A percentile compares a stretch with the other conserved stretches of the same genome.
Conservation (phyloP, 2,797 vertebrate species). For the Trichosurus vulpecula region DNA sequence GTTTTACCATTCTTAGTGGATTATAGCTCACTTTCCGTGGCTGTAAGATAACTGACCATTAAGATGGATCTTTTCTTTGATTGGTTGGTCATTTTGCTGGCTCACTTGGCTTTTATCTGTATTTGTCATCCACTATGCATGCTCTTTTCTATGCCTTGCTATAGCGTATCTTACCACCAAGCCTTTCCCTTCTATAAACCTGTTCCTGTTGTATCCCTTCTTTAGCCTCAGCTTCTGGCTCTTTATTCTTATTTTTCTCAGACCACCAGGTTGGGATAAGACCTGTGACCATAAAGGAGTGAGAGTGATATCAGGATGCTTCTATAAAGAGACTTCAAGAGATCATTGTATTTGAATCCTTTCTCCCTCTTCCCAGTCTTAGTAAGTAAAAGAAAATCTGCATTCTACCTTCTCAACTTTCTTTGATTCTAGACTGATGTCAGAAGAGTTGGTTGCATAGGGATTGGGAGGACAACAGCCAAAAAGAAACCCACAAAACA, state of each 20-base stretch:
- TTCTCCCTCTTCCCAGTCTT: not conserved
- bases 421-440: not conserved
- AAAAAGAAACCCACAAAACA: too few species aligned
- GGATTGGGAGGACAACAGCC: not conserved
- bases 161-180: not conserved
- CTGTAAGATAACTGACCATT: not conserved
- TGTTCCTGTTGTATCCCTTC: not conserved
- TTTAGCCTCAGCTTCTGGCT: not conserved
- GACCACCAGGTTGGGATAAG: not conserved
- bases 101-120: not conserved
- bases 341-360: not conserved
- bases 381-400: not conserved
- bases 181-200: not conserved
- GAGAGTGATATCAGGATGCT: not conserved
- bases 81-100: not conserved
- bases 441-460: not conserved
- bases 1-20: not conserved
- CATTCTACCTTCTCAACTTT: not conserved
- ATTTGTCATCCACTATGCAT: not conserved
- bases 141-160: not conserved
- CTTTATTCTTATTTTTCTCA: not conserved
- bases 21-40: not conserved
- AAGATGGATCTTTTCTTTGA: not conserved
- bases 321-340: not conserved
- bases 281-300: not conserved